Conservation (phyloP, 2,113 vertebrate species). For the Pseudonaja textilis region DNA sequence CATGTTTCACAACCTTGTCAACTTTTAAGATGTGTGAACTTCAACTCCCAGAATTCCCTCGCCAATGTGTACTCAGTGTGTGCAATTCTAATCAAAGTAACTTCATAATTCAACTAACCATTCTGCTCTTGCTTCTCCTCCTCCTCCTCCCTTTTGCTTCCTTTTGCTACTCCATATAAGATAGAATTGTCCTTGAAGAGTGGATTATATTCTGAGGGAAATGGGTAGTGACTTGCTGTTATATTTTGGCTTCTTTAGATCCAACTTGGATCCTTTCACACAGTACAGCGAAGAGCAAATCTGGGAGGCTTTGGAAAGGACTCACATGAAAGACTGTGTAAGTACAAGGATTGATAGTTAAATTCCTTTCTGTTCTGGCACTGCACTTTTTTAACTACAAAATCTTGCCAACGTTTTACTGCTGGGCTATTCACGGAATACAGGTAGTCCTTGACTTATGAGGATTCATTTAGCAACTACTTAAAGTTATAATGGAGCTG, state of each 20-base stretch:
- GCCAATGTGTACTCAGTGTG: not conserved
- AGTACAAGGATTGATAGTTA: conserved; percentile 58
- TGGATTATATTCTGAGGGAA: not conserved
- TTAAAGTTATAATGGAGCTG: too few relatives aligned
- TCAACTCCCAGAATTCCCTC: not conserved
- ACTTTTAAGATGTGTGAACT: not conserved
- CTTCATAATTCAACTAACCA: not conserved
- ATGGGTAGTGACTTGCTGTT: conserved; percentile 29
- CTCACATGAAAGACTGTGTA: conserved; percentile 96
- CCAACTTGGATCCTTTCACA: conserved; percentile 87
- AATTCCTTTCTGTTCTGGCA: not conserved
- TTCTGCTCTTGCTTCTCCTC: not conserved
- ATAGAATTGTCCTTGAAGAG: not conserved
- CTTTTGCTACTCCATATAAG: not conserved
- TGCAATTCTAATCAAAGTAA: not conserved
- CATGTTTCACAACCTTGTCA: not conserved
- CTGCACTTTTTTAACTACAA: not conserved
- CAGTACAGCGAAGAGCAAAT: conserved; percentile 85
- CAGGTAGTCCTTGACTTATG: too few relatives aligned
- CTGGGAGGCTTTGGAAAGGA: conserved; percentile 89
- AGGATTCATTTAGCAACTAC: too few relatives aligned
- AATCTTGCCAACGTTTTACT: too few relatives aligned
- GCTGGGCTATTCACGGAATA: not conserved
- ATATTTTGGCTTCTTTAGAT: conserved; percentile 66
- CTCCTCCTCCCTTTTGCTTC: not conserved